Evolutionary conservation across 2,113 vertebrate species (phyloP).

Genomic region (Gasterosteus nipponicus): DNA sequence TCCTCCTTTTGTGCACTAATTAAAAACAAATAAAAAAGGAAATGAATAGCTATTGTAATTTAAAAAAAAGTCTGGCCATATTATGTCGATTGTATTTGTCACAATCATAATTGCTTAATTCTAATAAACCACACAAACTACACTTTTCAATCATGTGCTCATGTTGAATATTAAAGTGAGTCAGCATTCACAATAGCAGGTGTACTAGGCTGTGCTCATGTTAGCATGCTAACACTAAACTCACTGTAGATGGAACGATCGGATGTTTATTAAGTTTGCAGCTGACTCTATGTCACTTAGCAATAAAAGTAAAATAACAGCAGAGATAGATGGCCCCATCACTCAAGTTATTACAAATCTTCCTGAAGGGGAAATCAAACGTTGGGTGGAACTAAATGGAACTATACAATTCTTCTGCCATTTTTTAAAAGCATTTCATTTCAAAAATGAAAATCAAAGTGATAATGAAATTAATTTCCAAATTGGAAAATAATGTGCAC

Average conservation of each 20-base stretch:
- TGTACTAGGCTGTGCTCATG: not conserved
- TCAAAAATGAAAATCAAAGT: conserved; percentile 1
- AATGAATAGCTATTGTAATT: not conserved
- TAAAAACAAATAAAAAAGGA: not conserved
- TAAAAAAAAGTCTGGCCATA: not conserved
- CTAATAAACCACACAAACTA: not conserved
- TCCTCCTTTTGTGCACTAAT: not conserved
- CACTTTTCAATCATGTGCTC: not conserved
- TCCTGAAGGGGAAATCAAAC: too few species aligned
- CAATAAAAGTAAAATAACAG: not conserved
- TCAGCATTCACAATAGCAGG: not conserved
- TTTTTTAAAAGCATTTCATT: not conserved
- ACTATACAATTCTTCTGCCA: not conserved
- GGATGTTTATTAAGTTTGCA: not conserved
- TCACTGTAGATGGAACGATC: not conserved
- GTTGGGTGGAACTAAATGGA: too few species aligned
- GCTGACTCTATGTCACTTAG: not conserved
- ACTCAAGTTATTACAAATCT: not conserved
- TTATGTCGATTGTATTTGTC: not conserved
- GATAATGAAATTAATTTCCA: not conserved
- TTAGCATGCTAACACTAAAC: not conserved
- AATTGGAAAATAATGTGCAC: not conserved
- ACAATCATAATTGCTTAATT: not conserved
- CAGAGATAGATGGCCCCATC: not conserved
- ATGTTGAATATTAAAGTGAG: not conserved